These are phyloP conservation scores for Tragelaphus scriptus DNA, from an alignment of 2,113 vertebrate species.

Conservation along the genomic window DNA sequence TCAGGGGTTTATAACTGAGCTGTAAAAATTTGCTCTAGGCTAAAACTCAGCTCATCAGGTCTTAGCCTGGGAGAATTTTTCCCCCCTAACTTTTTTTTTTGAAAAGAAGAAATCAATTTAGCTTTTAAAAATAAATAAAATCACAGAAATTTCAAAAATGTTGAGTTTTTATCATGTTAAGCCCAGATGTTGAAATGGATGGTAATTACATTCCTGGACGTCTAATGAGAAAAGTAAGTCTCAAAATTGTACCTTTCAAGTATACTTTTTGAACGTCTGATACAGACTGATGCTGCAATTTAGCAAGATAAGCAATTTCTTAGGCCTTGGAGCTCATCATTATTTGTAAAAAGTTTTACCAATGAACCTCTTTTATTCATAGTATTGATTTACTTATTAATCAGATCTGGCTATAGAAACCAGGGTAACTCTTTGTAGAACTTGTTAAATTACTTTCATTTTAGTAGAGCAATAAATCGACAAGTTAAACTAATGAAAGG, in stretches of 20 bases:
- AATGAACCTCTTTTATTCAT: background rate
- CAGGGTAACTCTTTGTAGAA: background rate
- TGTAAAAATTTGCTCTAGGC: slow-evolving; percentile 82
- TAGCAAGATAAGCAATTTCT: background rate
- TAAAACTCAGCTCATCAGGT: slow-evolving; percentile 75
- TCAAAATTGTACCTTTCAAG: background rate
- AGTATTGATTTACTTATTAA: slow-evolving; percentile 27
- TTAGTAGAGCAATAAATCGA: slow-evolving; percentile 8
- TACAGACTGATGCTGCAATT: background rate
- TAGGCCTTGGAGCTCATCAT: background rate
- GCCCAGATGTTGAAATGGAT: background rate
- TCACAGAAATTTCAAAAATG: slow-evolving; percentile 34
- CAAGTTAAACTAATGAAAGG: background rate
- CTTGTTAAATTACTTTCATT: slow-evolving; percentile 10
- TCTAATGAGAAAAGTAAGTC: slow-evolving; percentile 23
- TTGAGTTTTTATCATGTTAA: slow-evolving; percentile 63
- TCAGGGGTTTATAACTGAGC: slow-evolving; percentile 83
- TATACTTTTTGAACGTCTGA: background rate
- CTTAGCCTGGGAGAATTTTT: slow-evolving; percentile 80
- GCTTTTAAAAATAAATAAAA: slow-evolving; percentile 58
- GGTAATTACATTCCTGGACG: background rate
- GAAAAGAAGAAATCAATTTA: slow-evolving; percentile 70
- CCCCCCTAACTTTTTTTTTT: slow-evolving; percentile 45
- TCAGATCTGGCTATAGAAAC: background rate
- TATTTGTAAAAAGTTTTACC: slow-evolving; percentile 1